Conservation (phyloP, 2,888 invertebrate species). For the Lycaena phlaeas region DNA sequence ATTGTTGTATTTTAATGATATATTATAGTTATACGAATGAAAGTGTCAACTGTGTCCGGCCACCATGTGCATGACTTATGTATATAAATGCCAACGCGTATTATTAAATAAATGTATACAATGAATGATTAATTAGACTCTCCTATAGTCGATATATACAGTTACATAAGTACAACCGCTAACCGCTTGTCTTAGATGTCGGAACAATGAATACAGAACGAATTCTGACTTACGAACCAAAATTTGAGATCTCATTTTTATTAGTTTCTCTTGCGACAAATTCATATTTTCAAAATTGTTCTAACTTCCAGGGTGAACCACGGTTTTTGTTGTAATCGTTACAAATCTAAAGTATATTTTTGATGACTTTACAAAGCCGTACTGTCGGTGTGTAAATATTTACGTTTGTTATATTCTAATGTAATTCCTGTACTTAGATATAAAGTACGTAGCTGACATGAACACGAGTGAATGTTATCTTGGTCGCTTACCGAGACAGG, state of each 20-base stretch:
- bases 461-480: too few relatives aligned
- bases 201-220: slow-evolving; percentile 50
- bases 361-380: slow-evolving; percentile 1
- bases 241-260: slow-evolving; percentile 64
- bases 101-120: slow-evolving; percentile 44
- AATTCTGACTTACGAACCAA: slow-evolving; percentile 63
- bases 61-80: slow-evolving; percentile 55
- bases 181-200: slow-evolving; percentile 41
- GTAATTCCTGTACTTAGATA: slow-evolving; percentile 27
- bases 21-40: slow-evolving; percentile 50
- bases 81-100: slow-evolving; percentile 55
- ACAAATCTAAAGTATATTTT: slow-evolving; percentile 4
- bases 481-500: slow-evolving; percentile 3
- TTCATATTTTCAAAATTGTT: neutral
- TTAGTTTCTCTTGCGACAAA: slow-evolving; percentile 24
- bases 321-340: neutral
- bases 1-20: slow-evolving; percentile 61
- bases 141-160: slow-evolving; percentile 31
- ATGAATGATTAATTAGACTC: slow-evolving; percentile 44
- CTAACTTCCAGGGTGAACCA: too few relatives aligned
- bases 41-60: slow-evolving; percentile 60
- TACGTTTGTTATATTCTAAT: slow-evolving; percentile 2
- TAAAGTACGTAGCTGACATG: too few relatives aligned
- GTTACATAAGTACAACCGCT: slow-evolving; percentile 58
- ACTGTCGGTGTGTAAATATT: neutral